Evolutionary conservation across 2,888 invertebrate genomes (phyloP).

Genomic region (Beris morrisii): DNA sequence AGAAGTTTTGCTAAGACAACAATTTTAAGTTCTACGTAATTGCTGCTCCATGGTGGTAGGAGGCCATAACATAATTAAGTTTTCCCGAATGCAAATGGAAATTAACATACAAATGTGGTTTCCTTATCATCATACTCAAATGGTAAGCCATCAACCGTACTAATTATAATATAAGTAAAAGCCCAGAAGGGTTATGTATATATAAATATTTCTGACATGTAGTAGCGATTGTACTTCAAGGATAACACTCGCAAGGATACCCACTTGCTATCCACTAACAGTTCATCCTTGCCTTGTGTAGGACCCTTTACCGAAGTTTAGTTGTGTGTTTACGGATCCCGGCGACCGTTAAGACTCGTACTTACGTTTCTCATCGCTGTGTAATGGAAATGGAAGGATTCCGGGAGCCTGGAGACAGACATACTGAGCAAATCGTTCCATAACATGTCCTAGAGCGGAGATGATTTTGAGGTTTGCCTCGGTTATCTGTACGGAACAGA

Average conservation of each 20-base stretch:
- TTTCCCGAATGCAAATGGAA: conserved; percentile 35
- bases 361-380: conserved; percentile 17
- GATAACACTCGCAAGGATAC: not conserved
- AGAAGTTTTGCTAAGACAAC: conserved; percentile 33
- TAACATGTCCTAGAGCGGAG: conserved; percentile 16
- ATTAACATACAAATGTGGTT: conserved; percentile 38
- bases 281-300: not conserved
- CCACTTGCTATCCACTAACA: too few relatives aligned
- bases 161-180: conserved; percentile 37
- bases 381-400: conserved; percentile 34
- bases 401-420: conserved; percentile 7
- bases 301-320: not conserved
- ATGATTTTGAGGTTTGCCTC: not conserved
- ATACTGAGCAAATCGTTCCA: conserved; percentile 32
- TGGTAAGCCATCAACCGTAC: conserved; percentile 36
- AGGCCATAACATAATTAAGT: conserved; percentile 33
- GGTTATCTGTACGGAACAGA: conserved; percentile 23
- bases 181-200: conserved; percentile 32
- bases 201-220: not conserved
- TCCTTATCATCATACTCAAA: conserved; percentile 35
- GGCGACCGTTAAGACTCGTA: not conserved
- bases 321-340: not conserved
- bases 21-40: conserved; percentile 33
- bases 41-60: conserved; percentile 26
- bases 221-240: not conserved